phyloP scores from a whole-genome alignment of 2,888 invertebrate species.

The Caenorhabditis sulstoni region DNA sequence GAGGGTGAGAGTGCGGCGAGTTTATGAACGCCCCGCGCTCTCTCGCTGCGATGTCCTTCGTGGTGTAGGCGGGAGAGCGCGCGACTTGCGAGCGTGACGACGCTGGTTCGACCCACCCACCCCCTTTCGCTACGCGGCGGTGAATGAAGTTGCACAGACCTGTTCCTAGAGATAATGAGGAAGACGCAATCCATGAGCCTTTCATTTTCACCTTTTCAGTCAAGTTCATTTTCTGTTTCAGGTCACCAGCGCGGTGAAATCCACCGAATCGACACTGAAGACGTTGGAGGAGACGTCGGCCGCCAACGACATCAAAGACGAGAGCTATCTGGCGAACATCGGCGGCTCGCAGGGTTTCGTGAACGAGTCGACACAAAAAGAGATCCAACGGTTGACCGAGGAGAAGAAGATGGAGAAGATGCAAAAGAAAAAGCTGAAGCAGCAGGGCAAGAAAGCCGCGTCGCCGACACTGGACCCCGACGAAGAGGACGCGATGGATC shows the following conservation, averaged over 20 bases:
- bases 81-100: background rate
- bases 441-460: slow-evolving; percentile 67
- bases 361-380: slow-evolving; percentile 62
- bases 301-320: slow-evolving; percentile 78
- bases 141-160: slow-evolving; percentile 64
- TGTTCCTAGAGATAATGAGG: slow-evolving; percentile 62
- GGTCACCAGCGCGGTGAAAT: slow-evolving; percentile 69
- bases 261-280: slow-evolving; percentile 74
- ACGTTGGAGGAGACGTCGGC: slow-evolving; percentile 73
- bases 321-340: slow-evolving; percentile 71
- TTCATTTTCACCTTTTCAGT: slow-evolving; percentile 5
- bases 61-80: slow-evolving; percentile 47
- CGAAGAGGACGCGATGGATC: slow-evolving; percentile 77
- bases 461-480: slow-evolving; percentile 72
- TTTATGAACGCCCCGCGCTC: background rate
- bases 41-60: background rate
- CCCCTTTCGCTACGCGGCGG: slow-evolving; percentile 33
- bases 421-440: slow-evolving; percentile 77
- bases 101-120: slow-evolving; percentile 30
- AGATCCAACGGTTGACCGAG: slow-evolving; percentile 72
- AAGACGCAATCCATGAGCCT: slow-evolving; percentile 61
- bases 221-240: slow-evolving; percentile 56
- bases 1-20: too few relatives aligned
- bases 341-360: slow-evolving; percentile 72
- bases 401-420: slow-evolving; percentile 75